These are phyloP conservation scores for Coenobita brevimanus DNA, from an alignment of 1,140 invertebrate species.

Conservation along the genomic window DNA sequence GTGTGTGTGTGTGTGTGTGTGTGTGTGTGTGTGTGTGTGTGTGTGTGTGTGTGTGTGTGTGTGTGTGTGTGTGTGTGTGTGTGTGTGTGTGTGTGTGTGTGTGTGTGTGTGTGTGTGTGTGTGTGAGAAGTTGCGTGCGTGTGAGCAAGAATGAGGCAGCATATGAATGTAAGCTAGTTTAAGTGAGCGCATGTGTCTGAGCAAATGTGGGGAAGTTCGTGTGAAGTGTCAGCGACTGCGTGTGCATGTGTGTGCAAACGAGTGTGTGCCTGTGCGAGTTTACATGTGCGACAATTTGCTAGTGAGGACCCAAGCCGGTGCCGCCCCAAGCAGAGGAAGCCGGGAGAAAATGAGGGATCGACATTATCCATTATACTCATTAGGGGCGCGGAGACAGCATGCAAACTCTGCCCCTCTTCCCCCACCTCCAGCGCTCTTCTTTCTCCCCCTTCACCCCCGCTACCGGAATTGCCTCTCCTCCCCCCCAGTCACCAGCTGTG, in stretches of 20 bases:
- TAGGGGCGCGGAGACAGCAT: not conserved
- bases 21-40: no score
- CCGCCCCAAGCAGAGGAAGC: not conserved
- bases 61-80: no score
- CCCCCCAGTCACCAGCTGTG: not conserved
- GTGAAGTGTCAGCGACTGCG: not conserved
- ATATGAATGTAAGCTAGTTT: no score
- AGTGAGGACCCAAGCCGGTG: not conserved
- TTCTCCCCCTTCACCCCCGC: not conserved
- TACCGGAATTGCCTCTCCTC: not conserved
- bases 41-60: no score
- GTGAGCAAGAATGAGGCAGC: no score
- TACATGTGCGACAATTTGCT: no score
- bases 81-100: no score
- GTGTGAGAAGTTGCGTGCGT: not conserved
- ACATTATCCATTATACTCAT: constrained; percentile 13
- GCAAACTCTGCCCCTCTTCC: not conserved
- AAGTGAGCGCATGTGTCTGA: no score
- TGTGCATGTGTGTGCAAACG: not conserved
- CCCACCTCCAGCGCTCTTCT: not conserved
- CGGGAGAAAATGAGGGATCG: no score
- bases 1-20: no score
- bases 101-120: not conserved
- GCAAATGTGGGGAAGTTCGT: no score
- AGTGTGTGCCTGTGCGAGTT: not conserved